phyloP scores from a whole-genome alignment of 2,797 vertebrate genomes.

The Pelodytes ibericus region DNA sequence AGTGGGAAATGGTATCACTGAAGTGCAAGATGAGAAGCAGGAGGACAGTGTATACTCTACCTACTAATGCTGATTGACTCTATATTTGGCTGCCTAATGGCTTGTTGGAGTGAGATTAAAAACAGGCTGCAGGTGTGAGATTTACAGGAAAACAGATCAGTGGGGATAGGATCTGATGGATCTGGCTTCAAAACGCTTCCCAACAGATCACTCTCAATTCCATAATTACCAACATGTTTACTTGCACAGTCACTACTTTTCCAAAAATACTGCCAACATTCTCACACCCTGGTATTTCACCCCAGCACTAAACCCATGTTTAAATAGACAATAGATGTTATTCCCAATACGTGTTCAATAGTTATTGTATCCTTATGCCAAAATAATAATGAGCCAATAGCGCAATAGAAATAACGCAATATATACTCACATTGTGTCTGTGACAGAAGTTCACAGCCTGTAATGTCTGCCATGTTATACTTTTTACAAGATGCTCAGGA shows the following conservation, averaged over 20 bases:
- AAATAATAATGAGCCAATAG: too few relatives aligned
- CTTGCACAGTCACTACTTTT: too few relatives aligned
- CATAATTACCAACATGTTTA: too few relatives aligned
- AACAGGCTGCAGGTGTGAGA: neutral
- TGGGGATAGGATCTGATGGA: neutral
- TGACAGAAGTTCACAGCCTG: slow-evolving; percentile 95
- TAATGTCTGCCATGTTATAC: slow-evolving; percentile 91
- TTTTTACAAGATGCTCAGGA: slow-evolving; percentile 86
- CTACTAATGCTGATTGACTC: slow-evolving; percentile 43
- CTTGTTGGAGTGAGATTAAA: slow-evolving; percentile 4
- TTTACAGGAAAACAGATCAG: neutral
- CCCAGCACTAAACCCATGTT: too few relatives aligned
- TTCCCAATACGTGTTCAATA: too few relatives aligned
- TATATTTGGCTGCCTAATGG: slow-evolving; percentile 33
- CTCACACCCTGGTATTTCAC: too few relatives aligned
- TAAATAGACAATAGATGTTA: too few relatives aligned
- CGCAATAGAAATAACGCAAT: too few relatives aligned
- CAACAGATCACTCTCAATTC: too few relatives aligned
- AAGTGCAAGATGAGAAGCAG: slow-evolving; percentile 33
- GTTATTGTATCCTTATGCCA: too few relatives aligned
- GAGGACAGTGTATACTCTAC: slow-evolving; percentile 18
- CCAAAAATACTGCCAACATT: too few relatives aligned
- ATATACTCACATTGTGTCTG: slow-evolving; percentile 80
- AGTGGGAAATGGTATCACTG: slow-evolving; percentile 12
- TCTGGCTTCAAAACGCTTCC: too few relatives aligned